These are phyloP conservation scores for Solenopsis invicta DNA, from an alignment of 1,140 invertebrate species.

Conservation along the genomic window DNA sequence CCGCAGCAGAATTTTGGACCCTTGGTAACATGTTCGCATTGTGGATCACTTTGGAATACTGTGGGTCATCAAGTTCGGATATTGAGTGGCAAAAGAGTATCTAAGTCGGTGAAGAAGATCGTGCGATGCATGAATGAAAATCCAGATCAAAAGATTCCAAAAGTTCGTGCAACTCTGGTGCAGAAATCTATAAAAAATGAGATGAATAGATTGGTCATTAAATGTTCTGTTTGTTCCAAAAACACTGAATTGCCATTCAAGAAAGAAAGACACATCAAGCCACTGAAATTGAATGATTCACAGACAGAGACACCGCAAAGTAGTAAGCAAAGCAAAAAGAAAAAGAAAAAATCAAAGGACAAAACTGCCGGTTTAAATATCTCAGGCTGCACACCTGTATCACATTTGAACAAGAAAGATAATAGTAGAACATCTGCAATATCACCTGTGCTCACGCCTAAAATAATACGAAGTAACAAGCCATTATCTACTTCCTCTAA, in stretches of 20 bases:
- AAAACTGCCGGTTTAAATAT: conserved; percentile 83
- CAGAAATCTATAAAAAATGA: conserved; percentile 78
- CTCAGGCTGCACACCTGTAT: conserved; percentile 57
- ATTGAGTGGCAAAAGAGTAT: conserved; percentile 69
- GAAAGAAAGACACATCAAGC: conserved; percentile 75
- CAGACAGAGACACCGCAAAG: conserved; percentile 17
- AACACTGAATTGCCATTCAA: conserved; percentile 73
- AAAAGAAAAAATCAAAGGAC: conserved; percentile 81
- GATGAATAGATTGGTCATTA: conserved; percentile 80
- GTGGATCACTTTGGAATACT: conserved; percentile 81
- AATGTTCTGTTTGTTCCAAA: conserved; percentile 79
- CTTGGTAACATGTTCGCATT: conserved; percentile 81
- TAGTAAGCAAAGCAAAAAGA: conserved; percentile 61
- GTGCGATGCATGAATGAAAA: conserved; percentile 51
- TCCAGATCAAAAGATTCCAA: conserved; percentile 70
- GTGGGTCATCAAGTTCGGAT: conserved; percentile 76
- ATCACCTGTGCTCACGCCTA: background rate
- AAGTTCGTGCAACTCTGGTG: conserved; percentile 71
- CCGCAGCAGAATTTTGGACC: conserved; percentile 79
- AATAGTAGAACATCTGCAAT: conserved; percentile 14
- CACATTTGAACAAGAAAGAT: conserved; percentile 37
- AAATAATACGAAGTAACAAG: conserved; percentile 31
- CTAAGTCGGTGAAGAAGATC: conserved; percentile 74
- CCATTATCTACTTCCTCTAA: conserved; percentile 63
- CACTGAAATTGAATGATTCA: background rate